Evolutionary conservation across 2,888 invertebrate species (phyloP).

Genomic region (Atethmia centrago): DNA sequence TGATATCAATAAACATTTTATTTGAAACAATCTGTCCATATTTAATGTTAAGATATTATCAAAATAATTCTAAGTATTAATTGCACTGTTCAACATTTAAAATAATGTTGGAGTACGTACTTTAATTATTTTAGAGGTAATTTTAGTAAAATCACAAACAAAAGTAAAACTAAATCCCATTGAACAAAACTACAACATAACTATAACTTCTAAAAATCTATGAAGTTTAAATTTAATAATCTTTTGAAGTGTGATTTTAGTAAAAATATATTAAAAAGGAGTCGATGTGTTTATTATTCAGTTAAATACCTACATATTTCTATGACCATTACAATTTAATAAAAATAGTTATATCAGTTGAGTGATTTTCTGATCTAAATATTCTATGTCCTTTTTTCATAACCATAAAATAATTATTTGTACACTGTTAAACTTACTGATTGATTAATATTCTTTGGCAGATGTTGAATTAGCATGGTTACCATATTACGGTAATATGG

Average conservation of each 20-base stretch:
- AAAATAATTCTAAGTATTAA: conserved; percentile 69
- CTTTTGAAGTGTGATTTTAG: not conserved
- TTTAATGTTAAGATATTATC: conserved; percentile 69
- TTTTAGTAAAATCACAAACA: conserved; percentile 32
- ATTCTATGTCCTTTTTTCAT: conserved; percentile 56
- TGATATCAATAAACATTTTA: conserved; percentile 82
- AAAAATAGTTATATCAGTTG: conserved; percentile 51
- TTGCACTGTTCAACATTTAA: conserved; percentile 59
- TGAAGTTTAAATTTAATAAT: not conserved
- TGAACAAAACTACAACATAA: not conserved
- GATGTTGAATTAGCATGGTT: conserved; percentile 31
- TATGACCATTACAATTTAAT: conserved; percentile 51
- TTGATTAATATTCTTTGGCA: conserved; percentile 28
- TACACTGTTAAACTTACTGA: conserved; percentile 43
- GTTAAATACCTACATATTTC: conserved; percentile 53
- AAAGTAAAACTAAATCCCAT: not conserved
- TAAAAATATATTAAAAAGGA: conserved; percentile 37
- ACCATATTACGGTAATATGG: conserved; percentile 49
- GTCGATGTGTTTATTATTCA: conserved; percentile 50
- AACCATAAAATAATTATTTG: conserved; percentile 43
- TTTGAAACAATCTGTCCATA: conserved; percentile 85
- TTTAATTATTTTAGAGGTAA: conserved; percentile 36
- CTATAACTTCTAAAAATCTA: conserved; percentile 12
- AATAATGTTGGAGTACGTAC: conserved; percentile 50
- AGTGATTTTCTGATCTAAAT: conserved; percentile 47